Evolutionary conservation across 1,140 invertebrate species (phyloP), one percentile per base, ranked within the genome.

Genomic region (Acromyrmex heyeri): DNA sequence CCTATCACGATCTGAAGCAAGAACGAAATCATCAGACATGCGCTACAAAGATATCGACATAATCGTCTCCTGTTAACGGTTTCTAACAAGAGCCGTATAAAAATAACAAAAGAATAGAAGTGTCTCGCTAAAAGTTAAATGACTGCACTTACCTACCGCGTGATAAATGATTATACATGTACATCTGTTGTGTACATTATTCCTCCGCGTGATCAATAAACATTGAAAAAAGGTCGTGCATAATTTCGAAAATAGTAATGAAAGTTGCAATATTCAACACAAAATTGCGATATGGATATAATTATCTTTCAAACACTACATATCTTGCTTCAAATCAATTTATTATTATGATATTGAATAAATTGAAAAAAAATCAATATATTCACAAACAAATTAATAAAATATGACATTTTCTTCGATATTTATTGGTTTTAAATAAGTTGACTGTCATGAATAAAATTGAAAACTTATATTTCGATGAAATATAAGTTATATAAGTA

Each of bases 31-130:
- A 81, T 81, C 64, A 70, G 30, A 1, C 27, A 38, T 30, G 64
- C n/a, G 30, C 14, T 81, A 67, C 65, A 59, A 70, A 81, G 34
- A 18, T 81, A 81, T 81, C 65, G 78, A 57, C 34, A 30, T 81
- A 81, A 81, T 81, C 50, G 78, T 70, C 65, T 57, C 34, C 78
- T 5, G 50, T 70, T 81, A 81, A 81, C 78, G 48, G 50, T 81
- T 81, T n/a, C 50, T 70, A 70, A 81, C 50, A 70, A 70, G 78
- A 44, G 50, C 12, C 2, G 16, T 44, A n/a, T 59, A 38, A 69
- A 81, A 81, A 30, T 57, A 55, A 70, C 16, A 44, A 81, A 70
- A 57, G 62, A 79, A 50, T n/a, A 38, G 34, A 44, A 10, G 16
- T 53, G 34, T 44, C 64, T 55, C 77, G 21, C 50, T 70, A 55